phyloP scores from a whole-genome alignment of 2,888 invertebrate genomes.

The Dicroscelio sp. region DNA sequence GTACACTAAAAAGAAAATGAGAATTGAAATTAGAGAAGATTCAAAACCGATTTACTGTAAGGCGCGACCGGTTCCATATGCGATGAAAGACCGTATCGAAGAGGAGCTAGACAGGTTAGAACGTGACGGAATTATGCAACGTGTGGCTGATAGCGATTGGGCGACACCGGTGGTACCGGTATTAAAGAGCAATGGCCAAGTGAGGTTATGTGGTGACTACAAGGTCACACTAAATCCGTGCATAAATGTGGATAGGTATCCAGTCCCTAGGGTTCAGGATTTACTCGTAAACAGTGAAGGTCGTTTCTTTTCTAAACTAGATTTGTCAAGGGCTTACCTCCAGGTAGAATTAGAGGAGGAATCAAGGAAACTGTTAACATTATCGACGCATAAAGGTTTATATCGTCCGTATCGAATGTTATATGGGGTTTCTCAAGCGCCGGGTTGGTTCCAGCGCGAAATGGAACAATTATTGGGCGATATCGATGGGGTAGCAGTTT shows the following conservation, averaged over 20 bases:
- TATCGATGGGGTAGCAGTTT: slow-evolving; percentile 78
- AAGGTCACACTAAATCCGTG: slow-evolving; percentile 88
- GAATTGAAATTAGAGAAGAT: slow-evolving; percentile 66
- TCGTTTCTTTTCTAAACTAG: slow-evolving; percentile 84
- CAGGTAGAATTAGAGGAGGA: slow-evolving; percentile 87
- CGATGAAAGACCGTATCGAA: slow-evolving; percentile 82
- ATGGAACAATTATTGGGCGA: slow-evolving; percentile 87
- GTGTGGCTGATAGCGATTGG: slow-evolving; percentile 85
- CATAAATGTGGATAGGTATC: too few species aligned
- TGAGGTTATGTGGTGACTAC: slow-evolving; percentile 89
- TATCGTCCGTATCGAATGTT: slow-evolving; percentile 85
- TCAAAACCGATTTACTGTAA: slow-evolving; percentile 73
- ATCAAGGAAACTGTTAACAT: slow-evolving; percentile 85
- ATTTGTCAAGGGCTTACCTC: slow-evolving; percentile 88
- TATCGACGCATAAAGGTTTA: slow-evolving; percentile 88
- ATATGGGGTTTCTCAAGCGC: slow-evolving; percentile 89
- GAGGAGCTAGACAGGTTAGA: slow-evolving; percentile 81
- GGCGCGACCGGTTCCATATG: slow-evolving; percentile 85
- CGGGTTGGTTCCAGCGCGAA: slow-evolving; percentile 89
- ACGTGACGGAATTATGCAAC: slow-evolving; percentile 68
- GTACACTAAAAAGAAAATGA: slow-evolving; percentile 58
- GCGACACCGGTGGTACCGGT: slow-evolving; percentile 89
- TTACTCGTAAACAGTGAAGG: slow-evolving; percentile 76
- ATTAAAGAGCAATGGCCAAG: slow-evolving; percentile 87
- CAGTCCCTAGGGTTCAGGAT: slow-evolving; percentile 80